These are phyloP conservation scores for Drosophila mercatorum DNA, from an alignment of 2,888 invertebrate species.

Conservation along the genomic window DNA sequence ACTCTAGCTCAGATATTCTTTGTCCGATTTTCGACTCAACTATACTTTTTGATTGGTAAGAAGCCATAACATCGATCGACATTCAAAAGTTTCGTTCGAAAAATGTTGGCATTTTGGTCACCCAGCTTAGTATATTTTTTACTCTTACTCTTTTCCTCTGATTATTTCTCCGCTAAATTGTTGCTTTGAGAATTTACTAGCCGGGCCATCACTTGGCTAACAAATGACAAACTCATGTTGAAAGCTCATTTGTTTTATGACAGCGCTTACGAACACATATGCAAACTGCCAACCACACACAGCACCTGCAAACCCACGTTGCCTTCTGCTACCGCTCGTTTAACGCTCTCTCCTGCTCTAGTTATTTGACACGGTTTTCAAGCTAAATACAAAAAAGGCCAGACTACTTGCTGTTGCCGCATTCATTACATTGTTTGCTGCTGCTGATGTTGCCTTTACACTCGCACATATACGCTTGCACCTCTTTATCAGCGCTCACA, in stretches of 20 bases:
- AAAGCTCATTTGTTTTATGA: slow-evolving; percentile 77
- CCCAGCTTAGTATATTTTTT: too few relatives aligned
- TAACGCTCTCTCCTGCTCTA: slow-evolving; percentile 46
- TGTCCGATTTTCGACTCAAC: too few relatives aligned
- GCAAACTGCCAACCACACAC: slow-evolving; percentile 29
- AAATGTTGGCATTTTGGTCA: too few relatives aligned
- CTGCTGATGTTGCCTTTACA: slow-evolving; percentile 14
- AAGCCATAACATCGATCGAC: too few relatives aligned
- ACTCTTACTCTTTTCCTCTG: background rate
- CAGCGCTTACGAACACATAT: slow-evolving; percentile 67
- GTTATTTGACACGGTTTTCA: slow-evolving; percentile 78
- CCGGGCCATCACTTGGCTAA: slow-evolving; percentile 28
- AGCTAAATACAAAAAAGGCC: slow-evolving; percentile 37
- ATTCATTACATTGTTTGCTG: slow-evolving; percentile 70
- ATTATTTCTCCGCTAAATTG: slow-evolving; percentile 34
- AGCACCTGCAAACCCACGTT: background rate
- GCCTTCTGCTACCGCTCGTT: background rate
- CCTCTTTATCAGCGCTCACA: slow-evolving; percentile 41
- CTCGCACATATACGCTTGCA: background rate
- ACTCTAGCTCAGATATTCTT: too few relatives aligned
- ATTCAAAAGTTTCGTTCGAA: too few relatives aligned
- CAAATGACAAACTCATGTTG: slow-evolving; percentile 77
- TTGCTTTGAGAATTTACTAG: slow-evolving; percentile 35
- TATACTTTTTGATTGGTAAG: too few relatives aligned
- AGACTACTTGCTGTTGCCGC: slow-evolving; percentile 48